Conservation (phyloP, 2,888 invertebrate genomes). For the Prionchulus punctatus region DNA sequence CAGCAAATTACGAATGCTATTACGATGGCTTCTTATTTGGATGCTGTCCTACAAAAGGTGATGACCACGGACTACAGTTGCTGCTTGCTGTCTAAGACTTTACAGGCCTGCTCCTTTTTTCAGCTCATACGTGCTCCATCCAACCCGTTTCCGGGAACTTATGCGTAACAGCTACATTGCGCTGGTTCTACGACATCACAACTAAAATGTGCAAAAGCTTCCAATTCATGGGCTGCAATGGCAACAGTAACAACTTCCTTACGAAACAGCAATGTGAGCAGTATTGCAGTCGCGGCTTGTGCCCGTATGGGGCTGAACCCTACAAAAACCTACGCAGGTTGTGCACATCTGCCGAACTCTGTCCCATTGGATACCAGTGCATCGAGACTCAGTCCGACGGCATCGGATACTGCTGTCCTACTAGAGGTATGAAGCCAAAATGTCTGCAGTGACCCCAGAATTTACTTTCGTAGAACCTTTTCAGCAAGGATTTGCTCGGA, state of each 20-base stretch:
- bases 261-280: conserved; percentile 25
- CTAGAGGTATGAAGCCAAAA: background rate
- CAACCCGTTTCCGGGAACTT: conserved; percentile 25
- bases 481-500: conserved; percentile 24
- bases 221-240: conserved; percentile 26
- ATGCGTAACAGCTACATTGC: conserved; percentile 27
- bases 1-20: conserved; percentile 23
- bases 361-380: conserved; percentile 9
- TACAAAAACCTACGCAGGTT: conserved; percentile 27
- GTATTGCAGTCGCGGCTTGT: conserved; percentile 21
- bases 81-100: background rate
- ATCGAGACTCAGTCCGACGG: background rate
- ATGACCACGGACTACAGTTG: background rate
- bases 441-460: too few relatives aligned
- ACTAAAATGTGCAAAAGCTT: conserved; percentile 20
- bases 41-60: conserved; percentile 27
- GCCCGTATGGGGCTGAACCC: conserved; percentile 27
- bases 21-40: conserved; percentile 27
- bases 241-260: conserved; percentile 29
- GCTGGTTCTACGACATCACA: conserved; percentile 22
- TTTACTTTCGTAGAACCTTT: too few relatives aligned
- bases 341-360: conserved; percentile 16
- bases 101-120: background rate
- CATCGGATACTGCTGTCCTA: conserved; percentile 5
- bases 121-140: conserved; percentile 27